Base-by-base conservation (phyloP, 2,113 vertebrate genomes). In the Mirza zaza region DNA sequence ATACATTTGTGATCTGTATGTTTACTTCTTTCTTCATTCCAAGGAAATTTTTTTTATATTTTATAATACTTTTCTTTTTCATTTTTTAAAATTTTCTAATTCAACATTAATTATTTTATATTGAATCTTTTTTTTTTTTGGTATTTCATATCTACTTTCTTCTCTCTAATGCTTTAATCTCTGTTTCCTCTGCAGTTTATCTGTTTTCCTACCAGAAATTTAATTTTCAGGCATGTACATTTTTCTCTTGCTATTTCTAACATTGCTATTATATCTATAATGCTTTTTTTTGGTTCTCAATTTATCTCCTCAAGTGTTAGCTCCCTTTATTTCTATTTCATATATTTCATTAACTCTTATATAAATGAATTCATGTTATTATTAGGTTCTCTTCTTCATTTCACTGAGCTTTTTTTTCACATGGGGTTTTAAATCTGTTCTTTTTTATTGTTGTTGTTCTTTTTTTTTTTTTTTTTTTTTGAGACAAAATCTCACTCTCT, bases 341-440 rank as follows among this genome's bases (percentile, higher is more conserved):
- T 71, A 52, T 77, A 23, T 63, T 73, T 95, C 57, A 59, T 67
- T 52, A 45, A 42, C 13, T 76, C 67, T 94, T 92, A 75, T 6
- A 82, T 48, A 90, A 96, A 65, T 82, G 34, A 92, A 71, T 92
- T 90, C n/a, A 45, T 86, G 25, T 76, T 29, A 55, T 90, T 94
- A 61, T 77, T 73, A 88, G 10, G 2, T 94, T 89, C 15, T 92
- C n/a, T 80, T 95, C 29, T 67, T 92, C 18, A 8, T 86, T 81
- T 83, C 61, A 57, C 48, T 79, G 23, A 73, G 6, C 63, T 61
- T 70, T 20, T n/a, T n/a, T 67, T 50, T 27, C 68, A 91, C 27
- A 14, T 80, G 65, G 68, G 76, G 34, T 87, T 90, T 93, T 94
- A 87, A 93, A 87, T 79, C 59, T 61, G 8, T 93, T 93, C 27